Evolutionary conservation across 1,140 invertebrate species (phyloP).

Genomic region (Drosophila sulfurigaster): DNA sequence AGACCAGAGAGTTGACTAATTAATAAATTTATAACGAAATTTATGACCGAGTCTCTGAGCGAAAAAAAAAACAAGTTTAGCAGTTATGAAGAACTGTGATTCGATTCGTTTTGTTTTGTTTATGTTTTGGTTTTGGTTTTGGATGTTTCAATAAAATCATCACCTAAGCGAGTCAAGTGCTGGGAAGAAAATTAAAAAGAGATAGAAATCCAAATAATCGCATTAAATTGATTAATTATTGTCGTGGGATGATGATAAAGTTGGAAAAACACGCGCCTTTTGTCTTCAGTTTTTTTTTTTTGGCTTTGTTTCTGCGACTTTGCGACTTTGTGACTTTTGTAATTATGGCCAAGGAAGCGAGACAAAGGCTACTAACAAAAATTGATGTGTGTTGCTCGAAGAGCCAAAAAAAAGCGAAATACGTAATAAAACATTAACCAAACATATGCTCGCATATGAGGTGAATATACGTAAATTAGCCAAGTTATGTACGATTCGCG

Average conservation of each 20-base stretch:
- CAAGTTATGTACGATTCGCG: constrained; percentile 66
- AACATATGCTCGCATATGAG: constrained; percentile 49
- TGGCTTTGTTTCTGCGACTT: constrained; percentile 6
- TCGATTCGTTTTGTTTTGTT: background rate
- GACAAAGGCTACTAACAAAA: constrained; percentile 4
- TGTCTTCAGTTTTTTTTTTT: constrained; percentile 27
- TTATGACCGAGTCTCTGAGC: constrained; percentile 9
- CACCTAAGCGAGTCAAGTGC: constrained; percentile 49
- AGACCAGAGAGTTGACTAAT: constrained; percentile 39
- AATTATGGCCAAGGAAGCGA: constrained; percentile 17
- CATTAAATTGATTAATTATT: constrained; percentile 74
- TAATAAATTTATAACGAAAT: constrained; percentile 57
- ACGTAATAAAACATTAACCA: constrained; percentile 48
- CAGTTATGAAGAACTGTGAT: constrained; percentile 26
- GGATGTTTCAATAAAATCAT: constrained; percentile 72
- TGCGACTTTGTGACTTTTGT: background rate
- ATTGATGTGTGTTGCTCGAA: constrained; percentile 1
- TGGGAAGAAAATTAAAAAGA: constrained; percentile 9
- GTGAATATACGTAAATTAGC: constrained; percentile 58
- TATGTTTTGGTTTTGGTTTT: constrained; percentile 17
- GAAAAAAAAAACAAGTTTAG: constrained; percentile 53
- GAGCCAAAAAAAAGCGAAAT: background rate
- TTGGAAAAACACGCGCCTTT: constrained; percentile 47
- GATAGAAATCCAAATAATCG: constrained; percentile 60
- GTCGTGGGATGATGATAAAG: constrained; percentile 7